phyloP scores from a whole-genome alignment of 2,888 invertebrate genomes.

The Temnothorax unifasciatus region DNA sequence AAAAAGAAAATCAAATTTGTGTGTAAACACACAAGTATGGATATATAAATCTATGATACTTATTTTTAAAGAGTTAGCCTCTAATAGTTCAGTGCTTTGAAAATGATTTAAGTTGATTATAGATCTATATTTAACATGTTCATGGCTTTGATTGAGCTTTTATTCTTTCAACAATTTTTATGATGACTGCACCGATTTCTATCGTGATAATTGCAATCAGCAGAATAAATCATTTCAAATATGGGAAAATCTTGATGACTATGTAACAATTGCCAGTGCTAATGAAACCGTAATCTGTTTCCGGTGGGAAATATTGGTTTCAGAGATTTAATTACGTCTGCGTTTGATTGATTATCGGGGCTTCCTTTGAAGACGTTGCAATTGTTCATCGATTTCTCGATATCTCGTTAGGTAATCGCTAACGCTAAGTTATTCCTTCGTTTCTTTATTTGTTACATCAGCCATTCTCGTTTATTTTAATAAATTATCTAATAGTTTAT shows the following conservation, averaged over 20 bases:
- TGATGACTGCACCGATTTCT: too few species aligned
- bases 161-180: not conserved
- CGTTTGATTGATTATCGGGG: slow-evolving; percentile 63
- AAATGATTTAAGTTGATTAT: not conserved
- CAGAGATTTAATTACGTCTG: slow-evolving; percentile 57
- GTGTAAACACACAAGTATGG: not conserved
- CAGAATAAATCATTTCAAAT: not conserved
- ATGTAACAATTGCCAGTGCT: slow-evolving; percentile 13
- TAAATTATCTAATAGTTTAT: not conserved
- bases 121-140: not conserved
- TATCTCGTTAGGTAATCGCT: not conserved
- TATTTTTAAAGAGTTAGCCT: not conserved
- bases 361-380: slow-evolving; percentile 33
- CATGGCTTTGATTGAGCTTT: not conserved
- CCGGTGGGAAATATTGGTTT: slow-evolving; percentile 29
- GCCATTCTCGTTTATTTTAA: not conserved
- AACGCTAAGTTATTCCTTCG: not conserved
- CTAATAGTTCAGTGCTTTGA: not conserved
- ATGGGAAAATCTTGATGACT: not conserved
- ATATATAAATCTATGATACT: not conserved
- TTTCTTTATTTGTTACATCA: not conserved
- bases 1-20: not conserved
- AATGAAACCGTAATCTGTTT: slow-evolving; percentile 39
- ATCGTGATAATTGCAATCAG: not conserved
- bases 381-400: slow-evolving; percentile 28